Base-by-base conservation (phyloP, 2,113 vertebrate genomes). In the Probosciger aterrimus region DNA sequence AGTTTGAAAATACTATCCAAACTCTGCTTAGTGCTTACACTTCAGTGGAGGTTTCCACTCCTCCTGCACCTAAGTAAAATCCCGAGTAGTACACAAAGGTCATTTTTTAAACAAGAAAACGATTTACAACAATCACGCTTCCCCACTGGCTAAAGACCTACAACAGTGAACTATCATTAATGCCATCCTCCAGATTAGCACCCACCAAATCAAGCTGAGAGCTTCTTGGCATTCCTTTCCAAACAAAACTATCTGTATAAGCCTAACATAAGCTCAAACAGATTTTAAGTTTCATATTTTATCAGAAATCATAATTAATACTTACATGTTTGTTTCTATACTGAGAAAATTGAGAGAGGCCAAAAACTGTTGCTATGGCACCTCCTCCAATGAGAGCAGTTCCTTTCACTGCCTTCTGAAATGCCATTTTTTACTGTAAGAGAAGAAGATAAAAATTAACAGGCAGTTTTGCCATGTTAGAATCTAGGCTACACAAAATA, bases 311-410 rank as follows among this genome's bases (percentile, higher is more conserved):
- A 18, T 92, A 91, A 91, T 92, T 94, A 95, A 89, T 97, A 91
- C 98, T 97, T 97, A 99, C 99, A 98, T 99, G 98, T 64, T 98
- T 98, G 94, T 98, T 99, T 97, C 97, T 98, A 97, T 99, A 98
- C 93, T 99, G 98, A 70, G 98, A 96, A 84, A 99, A 98, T 87
- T 99, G 98, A n/a, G 99, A 99, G 73, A 99, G 97, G 96, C 99
- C 99, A 59, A 99, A 98, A 44, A 98, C 96, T 5, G 98, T 96
- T 70, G 98, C 99, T 64, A 99, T 97, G 37, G 98, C 98, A 86
- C 99, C 99, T 50, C 99, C 98, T 91, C 99, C 99, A 79, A 99
- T 88, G 73, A 99, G 86, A 92, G 97, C 68, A 33, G 98, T 98
- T 91, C 98, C 98, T 96, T 98, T 99, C 93, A 98, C 96, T 86